Evolutionary conservation across 1,140 invertebrate species (phyloP), one percentile per base, ranked within the genome.

Genomic region (Polypedilum pembai): DNA sequence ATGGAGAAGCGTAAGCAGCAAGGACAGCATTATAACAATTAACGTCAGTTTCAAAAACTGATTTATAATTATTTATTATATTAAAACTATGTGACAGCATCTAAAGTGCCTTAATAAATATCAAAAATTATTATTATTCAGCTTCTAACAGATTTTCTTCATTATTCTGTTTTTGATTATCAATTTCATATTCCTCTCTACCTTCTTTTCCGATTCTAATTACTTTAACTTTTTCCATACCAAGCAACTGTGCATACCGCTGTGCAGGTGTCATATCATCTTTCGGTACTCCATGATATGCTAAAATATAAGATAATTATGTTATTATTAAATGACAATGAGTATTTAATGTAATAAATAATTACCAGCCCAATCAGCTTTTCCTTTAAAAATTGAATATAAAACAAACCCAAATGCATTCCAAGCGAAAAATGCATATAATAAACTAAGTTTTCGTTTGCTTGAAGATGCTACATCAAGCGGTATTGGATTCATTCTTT

Each of bases 321-420:
- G 5, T 72, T 20, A 72, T 8, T 73, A 72, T 7, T 1, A 73
- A 74, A 69, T 74, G 41, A 40, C 10, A 24, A 66, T 20, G n/a
- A 69, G 12, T 21, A 33, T 33, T 33, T 33, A n/a, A 72, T 72
- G 2, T 7, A 33, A 33, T 40, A 69, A 75, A 33, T 33, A 33
- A 15, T 33, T 17, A 21, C 33, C 17, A 20, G 87, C 87, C 88
- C 87, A 89, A 79, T 89, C 87, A 3, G 80, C 82, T 78, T 86
- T 87, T 0, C 88, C 88, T 45, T 83, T 83, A 73, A 81, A 86
- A 8, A 84, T 78, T 78, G 81, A 84, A 76, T 88, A 89, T 40
- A 83, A 74, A 7, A 89, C 85, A 21, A 87, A 77, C 10, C 87
- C 88, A 77, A 90, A 87, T 0, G 86, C 86, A 82, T 89, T 87